Percentiles rank a stretch among this genome's conserved stretches.
phyloP scores from a whole-genome alignment of 23 tunicate genomes.

The Halocynthia roretzi region DNA sequence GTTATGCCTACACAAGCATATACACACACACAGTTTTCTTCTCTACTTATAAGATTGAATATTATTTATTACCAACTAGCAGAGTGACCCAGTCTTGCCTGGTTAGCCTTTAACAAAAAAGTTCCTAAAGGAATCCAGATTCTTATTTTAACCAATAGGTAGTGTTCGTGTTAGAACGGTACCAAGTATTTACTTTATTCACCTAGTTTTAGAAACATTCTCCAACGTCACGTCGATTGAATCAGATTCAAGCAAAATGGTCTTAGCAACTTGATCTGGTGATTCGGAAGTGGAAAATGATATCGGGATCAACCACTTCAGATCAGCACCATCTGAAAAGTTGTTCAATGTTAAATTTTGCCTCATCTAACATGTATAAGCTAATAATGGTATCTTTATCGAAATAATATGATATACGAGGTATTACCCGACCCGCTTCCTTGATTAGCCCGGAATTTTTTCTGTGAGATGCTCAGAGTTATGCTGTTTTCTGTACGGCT shows the following conservation, averaged over 20 bases:
- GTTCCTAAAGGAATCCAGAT: neutral
- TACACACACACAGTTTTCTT: no score
- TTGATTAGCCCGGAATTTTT: constrained; percentile 80
- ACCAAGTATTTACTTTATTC: neutral
- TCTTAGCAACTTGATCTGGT: constrained; percentile 36
- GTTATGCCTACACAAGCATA: no score
- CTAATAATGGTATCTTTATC: neutral
- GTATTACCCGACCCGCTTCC: neutral
- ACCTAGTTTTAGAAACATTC: constrained; percentile 53
- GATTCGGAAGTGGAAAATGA: constrained; percentile 52
- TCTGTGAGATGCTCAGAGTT: constrained; percentile 67
- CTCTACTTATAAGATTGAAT: no score
- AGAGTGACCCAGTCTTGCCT: no score
- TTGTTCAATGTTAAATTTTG: neutral
- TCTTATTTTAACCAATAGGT: neutral
- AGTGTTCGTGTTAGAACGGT: neutral
- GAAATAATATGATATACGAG: neutral
- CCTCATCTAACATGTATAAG: neutral
- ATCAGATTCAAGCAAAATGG: constrained; percentile 39
- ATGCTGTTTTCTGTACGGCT: constrained; percentile 54
- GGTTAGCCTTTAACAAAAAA: no score
- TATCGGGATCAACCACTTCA: constrained; percentile 74
- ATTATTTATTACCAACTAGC: no score
- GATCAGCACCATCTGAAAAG: constrained; percentile 26
- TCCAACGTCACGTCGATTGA: constrained; percentile 58